A percentile compares a stretch with the other conserved stretches of the same genome.
Evolutionary conservation across 2,888 invertebrate genomes (phyloP).

Genomic region (Drosophila imparisetae): DNA sequence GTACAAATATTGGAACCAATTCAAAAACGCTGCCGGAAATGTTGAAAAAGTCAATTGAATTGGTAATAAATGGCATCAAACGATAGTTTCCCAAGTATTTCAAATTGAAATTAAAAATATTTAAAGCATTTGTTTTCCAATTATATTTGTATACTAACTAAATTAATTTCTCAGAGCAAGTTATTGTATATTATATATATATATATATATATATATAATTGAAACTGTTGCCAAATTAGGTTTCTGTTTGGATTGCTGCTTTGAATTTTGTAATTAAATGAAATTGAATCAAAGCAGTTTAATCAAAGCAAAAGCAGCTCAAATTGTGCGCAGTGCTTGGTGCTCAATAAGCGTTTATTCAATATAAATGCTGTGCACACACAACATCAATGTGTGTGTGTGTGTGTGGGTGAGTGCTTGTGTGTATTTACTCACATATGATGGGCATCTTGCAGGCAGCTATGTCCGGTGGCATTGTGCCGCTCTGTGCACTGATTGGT

Average conservation of each 20-base stretch:
- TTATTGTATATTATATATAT: not conserved
- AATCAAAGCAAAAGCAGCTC: not conserved
- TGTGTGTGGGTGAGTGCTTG: not conserved
- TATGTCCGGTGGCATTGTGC: constrained; percentile 93
- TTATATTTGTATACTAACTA: too few relatives aligned
- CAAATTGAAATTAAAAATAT: not conserved
- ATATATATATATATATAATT: not conserved
- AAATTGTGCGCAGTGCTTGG: not conserved
- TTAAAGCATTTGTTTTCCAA: fast-evolving
- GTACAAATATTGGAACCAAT: too few relatives aligned
- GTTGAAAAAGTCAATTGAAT: not conserved
- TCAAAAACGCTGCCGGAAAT: not conserved
- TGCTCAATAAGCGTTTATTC: not conserved
- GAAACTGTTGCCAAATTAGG: not conserved
- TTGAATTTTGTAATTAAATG: not conserved
- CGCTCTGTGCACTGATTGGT: constrained; percentile 90
- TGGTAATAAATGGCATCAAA: not conserved
- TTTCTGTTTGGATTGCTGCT: not conserved
- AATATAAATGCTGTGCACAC: not conserved
- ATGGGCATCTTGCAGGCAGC: constrained; percentile 90
- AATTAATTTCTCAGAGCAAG: not conserved
- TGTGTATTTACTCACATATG: constrained; percentile 83
- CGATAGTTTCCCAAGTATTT: not conserved
- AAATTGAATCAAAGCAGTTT: not conserved
- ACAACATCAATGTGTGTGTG: not conserved